Percentiles rank a stretch among this genome's conserved stretches.
These are phyloP conservation scores for Schlechtendalia chinensis DNA, from an alignment of 1,140 invertebrate species.

Conservation along the genomic window DNA sequence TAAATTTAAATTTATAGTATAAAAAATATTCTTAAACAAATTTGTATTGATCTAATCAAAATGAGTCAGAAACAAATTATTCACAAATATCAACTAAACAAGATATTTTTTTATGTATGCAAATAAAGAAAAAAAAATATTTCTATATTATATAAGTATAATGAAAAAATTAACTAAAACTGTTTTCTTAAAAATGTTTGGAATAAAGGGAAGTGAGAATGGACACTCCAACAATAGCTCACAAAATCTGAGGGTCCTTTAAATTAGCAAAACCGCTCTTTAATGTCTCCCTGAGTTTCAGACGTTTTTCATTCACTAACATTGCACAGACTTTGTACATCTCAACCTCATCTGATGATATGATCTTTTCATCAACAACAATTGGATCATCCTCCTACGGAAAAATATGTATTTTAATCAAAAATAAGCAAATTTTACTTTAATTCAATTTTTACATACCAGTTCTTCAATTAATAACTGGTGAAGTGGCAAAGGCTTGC, in stretches of 20 bases:
- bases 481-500: constrained; percentile 35
- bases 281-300: constrained; percentile 76
- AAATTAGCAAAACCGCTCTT: constrained; percentile 78
- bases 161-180: constrained; percentile 46
- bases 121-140: constrained; percentile 44
- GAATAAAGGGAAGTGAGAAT: constrained; percentile 48
- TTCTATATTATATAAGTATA: constrained; percentile 47
- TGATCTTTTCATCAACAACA: constrained; percentile 67
- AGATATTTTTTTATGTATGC: constrained; percentile 26
- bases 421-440: not conserved
- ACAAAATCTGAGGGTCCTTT: constrained; percentile 40
- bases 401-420: not conserved
- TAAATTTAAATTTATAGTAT: constrained; percentile 48
- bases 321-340: constrained; percentile 73
- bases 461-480: constrained; percentile 39
- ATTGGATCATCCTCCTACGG: constrained; percentile 25
- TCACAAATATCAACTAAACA: constrained; percentile 44
- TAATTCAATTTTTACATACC: not conserved
- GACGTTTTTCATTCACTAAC: constrained; percentile 74
- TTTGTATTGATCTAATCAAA: constrained; percentile 48
- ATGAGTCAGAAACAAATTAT: constrained; percentile 44
- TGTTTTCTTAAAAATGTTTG: constrained; percentile 44
- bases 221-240: constrained; percentile 25
- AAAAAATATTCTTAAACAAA: constrained; percentile 50
- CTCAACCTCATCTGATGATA: constrained; percentile 82